Evolutionary conservation across 2,113 vertebrate genomes (phyloP).

Genomic region (Psephotus haematonotus): DNA sequence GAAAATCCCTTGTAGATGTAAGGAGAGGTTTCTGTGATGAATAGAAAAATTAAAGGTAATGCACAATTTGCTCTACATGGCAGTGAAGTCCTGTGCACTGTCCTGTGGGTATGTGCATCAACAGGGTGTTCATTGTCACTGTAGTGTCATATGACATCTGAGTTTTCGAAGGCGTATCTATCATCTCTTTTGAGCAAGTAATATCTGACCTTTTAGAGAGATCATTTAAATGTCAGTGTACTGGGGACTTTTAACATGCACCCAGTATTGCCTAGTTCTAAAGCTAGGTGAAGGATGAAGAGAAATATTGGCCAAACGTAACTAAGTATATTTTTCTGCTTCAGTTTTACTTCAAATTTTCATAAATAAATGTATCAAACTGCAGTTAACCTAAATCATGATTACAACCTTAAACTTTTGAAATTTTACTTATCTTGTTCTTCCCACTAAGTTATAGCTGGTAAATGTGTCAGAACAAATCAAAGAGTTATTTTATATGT

Average conservation of each 20-base stretch:
- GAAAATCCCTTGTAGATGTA: neutral
- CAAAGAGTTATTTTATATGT: conserved; percentile 11
- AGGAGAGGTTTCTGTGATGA: neutral
- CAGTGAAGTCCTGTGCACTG: neutral
- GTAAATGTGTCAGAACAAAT: conserved; percentile 34
- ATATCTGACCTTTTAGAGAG: conserved; percentile 20
- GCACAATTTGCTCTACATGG: neutral
- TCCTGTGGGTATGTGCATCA: neutral
- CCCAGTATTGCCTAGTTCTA: neutral
- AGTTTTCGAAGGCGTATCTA: neutral
- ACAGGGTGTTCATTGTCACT: neutral
- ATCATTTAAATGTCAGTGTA: conserved; percentile 18
- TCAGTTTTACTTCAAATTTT: neutral
- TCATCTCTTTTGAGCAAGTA: neutral
- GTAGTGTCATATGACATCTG: neutral
- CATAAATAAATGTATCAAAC: conserved; percentile 2
- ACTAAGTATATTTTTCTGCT: neutral
- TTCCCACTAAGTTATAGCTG: neutral
- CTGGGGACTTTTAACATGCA: neutral
- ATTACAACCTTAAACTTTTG: conserved; percentile 1
- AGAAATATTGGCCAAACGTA: neutral
- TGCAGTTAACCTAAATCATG: neutral
- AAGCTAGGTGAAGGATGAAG: neutral
- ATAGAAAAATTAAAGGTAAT: neutral
- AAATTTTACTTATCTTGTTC: neutral